Percentiles rank a stretch among this genome's conserved stretches.
Conservation (phyloP, 2,113 vertebrate species). For the Zeus faber region DNA sequence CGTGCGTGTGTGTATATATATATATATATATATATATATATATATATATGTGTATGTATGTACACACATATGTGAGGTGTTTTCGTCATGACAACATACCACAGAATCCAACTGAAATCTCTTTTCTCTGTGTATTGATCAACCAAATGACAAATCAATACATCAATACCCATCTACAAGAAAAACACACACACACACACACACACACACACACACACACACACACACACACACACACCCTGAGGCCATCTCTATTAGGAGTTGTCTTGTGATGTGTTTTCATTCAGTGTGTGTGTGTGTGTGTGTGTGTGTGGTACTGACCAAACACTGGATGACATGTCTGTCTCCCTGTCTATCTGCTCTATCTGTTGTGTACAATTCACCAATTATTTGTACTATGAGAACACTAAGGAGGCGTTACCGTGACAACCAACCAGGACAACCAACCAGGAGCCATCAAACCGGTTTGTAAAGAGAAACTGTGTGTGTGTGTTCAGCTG, state of each 20-base stretch:
- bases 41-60: background rate
- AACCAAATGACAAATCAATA: slow-evolving; percentile 2
- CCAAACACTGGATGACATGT: background rate
- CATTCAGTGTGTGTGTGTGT: background rate
- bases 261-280: no score
- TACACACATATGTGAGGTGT: background rate
- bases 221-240: no score
- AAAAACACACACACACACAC: no score
- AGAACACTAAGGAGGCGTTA: slow-evolving; percentile 18
- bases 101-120: slow-evolving; percentile 23
- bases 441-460: slow-evolving; percentile 21
- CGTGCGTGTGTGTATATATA: background rate
- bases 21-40: background rate
- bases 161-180: no score
- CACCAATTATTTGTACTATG: slow-evolving; percentile 13
- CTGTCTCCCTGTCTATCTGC: no score
- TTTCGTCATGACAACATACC: no score
- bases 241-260: no score
- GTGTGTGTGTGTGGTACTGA: background rate
- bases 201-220: no score
- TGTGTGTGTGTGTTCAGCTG: background rate
- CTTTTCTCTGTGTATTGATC: slow-evolving; percentile 37
- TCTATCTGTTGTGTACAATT: no score
- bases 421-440: slow-evolving; percentile 20
- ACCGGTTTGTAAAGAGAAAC: slow-evolving; percentile 26